Evolutionary conservation across 2,113 vertebrate genomes (phyloP).

Genomic region (Nicator chloris): DNA sequence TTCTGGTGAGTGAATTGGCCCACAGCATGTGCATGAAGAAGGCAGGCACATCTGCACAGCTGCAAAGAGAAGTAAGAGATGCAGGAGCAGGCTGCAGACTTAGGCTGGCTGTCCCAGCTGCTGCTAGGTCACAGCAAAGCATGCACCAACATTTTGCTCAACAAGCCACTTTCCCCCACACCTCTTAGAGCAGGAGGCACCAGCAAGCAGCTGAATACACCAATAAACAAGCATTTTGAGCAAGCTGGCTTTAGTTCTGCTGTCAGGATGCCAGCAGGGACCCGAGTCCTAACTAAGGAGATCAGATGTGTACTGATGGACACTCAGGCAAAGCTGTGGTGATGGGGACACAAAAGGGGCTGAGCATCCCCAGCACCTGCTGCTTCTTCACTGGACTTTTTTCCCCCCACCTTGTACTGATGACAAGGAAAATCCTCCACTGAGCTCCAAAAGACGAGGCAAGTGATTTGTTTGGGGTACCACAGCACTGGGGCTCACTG

Average conservation of each 20-base stretch:
- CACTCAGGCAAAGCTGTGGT: not conserved
- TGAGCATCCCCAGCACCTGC: not conserved
- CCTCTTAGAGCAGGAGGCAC: not conserved
- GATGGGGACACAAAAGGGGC: fast-evolving
- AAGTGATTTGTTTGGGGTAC: not conserved
- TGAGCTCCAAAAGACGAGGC: not conserved
- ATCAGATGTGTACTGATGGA: not conserved
- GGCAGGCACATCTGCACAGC: not conserved
- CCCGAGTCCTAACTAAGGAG: not conserved
- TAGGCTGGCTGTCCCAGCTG: not conserved
- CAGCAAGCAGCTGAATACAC: not conserved
- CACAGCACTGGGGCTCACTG: not conserved
- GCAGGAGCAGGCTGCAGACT: not conserved
- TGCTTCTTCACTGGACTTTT: not conserved
- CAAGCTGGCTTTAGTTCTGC: not conserved
- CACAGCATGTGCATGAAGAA: not conserved
- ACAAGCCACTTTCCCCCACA: not conserved
- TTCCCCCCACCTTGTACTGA: not conserved
- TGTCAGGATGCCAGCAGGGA: not conserved
- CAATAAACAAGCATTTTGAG: not conserved
- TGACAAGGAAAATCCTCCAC: not conserved
- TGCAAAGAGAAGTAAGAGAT: not conserved
- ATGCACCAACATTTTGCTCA: not conserved
- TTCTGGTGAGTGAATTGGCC: not conserved
- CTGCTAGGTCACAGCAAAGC: not conserved